Evolutionary conservation across 2,797 vertebrate genomes (phyloP).

Genomic region (Platalea minor): DNA sequence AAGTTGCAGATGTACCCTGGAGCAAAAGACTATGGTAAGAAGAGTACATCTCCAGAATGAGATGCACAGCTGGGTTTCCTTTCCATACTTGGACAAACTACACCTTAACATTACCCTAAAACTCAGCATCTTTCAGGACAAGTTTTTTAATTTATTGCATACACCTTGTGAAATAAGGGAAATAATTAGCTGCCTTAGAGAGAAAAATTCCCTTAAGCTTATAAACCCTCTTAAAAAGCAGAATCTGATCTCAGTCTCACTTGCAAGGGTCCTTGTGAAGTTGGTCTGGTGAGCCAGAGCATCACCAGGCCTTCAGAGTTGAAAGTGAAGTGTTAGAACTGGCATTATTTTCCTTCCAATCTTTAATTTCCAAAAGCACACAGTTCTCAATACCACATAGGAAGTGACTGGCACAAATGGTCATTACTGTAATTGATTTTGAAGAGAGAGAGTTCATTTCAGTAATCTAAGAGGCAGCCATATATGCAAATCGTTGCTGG

Average conservation of each 20-base stretch:
- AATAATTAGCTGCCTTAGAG: neutral
- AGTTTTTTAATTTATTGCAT: neutral
- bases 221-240: neutral
- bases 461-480: neutral
- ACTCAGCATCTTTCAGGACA: neutral
- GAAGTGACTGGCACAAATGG: neutral
- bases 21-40: neutral
- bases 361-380: constrained; percentile 4
- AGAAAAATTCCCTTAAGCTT: neutral
- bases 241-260: neutral
- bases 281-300: neutral
- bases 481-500: neutral
- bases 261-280: neutral
- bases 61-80: neutral
- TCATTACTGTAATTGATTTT: constrained; percentile 47
- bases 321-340: neutral
- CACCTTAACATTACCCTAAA: neutral
- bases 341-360: neutral
- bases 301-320: neutral
- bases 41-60: neutral
- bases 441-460: neutral
- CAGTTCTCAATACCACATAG: neutral
- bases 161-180: neutral
- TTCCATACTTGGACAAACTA: neutral
- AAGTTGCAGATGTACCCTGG: neutral